A percentile compares a stretch with the other conserved stretches of the same genome.
Conservation (phyloP, 64 coral and sea anemone genomes). For the Pachyseris speciosa region DNA sequence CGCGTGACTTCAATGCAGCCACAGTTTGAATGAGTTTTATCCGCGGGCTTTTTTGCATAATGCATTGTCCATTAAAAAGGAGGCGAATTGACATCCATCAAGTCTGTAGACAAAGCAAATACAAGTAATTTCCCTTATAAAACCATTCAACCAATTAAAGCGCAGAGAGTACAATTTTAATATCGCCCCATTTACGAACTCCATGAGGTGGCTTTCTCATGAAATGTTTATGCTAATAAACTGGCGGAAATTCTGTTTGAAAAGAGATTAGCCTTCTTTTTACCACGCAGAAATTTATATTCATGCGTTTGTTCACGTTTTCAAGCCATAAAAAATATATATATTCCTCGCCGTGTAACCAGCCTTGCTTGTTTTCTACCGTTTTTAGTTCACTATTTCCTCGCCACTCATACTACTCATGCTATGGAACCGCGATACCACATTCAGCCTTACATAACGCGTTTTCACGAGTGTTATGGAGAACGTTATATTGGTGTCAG, state of each 20-base stretch:
- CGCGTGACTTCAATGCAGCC: not conserved
- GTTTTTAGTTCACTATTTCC: too few species aligned
- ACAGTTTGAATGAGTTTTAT: not conserved
- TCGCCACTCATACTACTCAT: too few species aligned
- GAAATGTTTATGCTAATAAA: not conserved
- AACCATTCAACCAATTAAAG: not conserved
- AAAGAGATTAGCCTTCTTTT: not conserved
- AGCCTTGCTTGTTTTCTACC: too few species aligned
- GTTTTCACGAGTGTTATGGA: too few species aligned
- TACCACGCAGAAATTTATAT: too few species aligned
- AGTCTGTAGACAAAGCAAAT: constrained; percentile 20
- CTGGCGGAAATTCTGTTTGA: not conserved
- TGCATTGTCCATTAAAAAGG: not conserved
- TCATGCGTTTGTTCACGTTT: too few species aligned
- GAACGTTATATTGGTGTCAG: too few species aligned
- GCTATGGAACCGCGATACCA: too few species aligned
- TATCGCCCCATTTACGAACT: not conserved
- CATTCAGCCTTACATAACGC: too few species aligned
- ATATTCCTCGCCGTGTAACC: too few species aligned
- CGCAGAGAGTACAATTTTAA: not conserved
- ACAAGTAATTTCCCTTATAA: not conserved
- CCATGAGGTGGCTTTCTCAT: not conserved
- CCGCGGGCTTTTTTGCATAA: constrained; percentile 25
- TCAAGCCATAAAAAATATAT: too few species aligned
- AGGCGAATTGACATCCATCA: not conserved